phyloP scores from a whole-genome alignment of 53 echinoderm and acorn worm genomes.

The Apostichopus leukothele region DNA sequence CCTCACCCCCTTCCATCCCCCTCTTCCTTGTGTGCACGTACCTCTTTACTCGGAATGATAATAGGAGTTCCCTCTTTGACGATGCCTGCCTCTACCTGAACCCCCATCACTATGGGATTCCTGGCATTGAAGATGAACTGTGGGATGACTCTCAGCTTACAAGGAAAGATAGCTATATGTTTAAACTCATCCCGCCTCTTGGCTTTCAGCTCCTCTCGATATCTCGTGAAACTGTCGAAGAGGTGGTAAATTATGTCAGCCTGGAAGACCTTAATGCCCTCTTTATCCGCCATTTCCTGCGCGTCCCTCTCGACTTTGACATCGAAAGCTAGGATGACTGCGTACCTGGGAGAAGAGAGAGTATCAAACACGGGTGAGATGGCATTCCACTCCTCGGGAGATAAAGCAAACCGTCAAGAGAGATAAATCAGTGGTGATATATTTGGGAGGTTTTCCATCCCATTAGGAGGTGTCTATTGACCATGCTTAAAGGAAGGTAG shows the following conservation, averaged over 20 bases:
- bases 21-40: slow-evolving; percentile 29
- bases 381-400: not conserved
- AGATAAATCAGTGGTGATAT: not conserved
- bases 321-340: slow-evolving; percentile 96
- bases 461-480: too few relatives aligned
- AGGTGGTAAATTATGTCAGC: slow-evolving; percentile 99
- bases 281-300: slow-evolving; percentile 97
- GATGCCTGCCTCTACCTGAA: slow-evolving; percentile 81
- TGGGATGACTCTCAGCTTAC: slow-evolving; percentile 78
- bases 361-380: not conserved
- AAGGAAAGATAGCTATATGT: slow-evolving; percentile 95
- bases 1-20: not conserved
- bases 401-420: not conserved
- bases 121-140: slow-evolving; percentile 88
- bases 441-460: too few relatives aligned
- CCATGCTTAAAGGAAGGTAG: too few relatives aligned
- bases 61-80: slow-evolving; percentile 95
- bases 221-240: slow-evolving; percentile 91
- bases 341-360: slow-evolving; percentile 60
- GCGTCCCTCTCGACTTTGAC: slow-evolving; percentile 92
- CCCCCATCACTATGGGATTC: slow-evolving; percentile 91
- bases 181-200: slow-evolving; percentile 82
- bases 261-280: slow-evolving; percentile 91
- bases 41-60: slow-evolving; percentile 91
- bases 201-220: slow-evolving; percentile 74